These are phyloP conservation scores for Alcis repandata DNA, from an alignment of 2,888 invertebrate species.

Conservation along the genomic window DNA sequence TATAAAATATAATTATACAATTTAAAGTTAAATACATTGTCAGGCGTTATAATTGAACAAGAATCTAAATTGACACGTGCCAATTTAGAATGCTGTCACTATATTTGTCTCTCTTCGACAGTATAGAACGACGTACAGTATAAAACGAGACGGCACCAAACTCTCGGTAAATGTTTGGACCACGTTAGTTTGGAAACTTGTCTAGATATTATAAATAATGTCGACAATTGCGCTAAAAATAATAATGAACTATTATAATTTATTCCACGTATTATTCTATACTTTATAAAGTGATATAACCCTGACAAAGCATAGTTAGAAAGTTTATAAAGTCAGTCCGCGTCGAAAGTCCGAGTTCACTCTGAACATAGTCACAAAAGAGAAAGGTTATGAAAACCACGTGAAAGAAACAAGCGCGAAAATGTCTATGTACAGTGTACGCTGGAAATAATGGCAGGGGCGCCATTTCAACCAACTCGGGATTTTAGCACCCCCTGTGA, in stretches of 20 bases:
- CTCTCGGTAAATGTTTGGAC: conserved; percentile 1
- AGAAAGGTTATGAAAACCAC: too few species aligned
- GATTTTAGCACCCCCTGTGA: too few species aligned
- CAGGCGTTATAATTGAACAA: background rate
- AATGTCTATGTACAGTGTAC: too few species aligned
- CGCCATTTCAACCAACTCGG: too few species aligned
- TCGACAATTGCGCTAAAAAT: conserved; percentile 4
- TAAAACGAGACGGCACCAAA: background rate
- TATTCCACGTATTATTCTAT: conserved; percentile 57
- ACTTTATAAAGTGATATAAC: conserved; percentile 52
- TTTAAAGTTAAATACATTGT: too few species aligned
- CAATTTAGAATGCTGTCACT: background rate
- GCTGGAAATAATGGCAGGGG: background rate
- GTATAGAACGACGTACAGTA: too few species aligned
- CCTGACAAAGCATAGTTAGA: conserved; percentile 42
- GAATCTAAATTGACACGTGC: background rate
- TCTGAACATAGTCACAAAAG: background rate
- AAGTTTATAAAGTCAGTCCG: conserved; percentile 3
- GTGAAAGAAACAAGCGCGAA: too few species aligned
- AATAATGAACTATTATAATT: conserved; percentile 45
- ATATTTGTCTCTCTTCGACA: background rate
- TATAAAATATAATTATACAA: conserved; percentile 35
- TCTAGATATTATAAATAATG: conserved; percentile 1
- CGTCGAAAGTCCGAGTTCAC: background rate
- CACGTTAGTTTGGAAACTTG: background rate